These are phyloP conservation scores for Phyllostomus discolor DNA, from an alignment of 2,113 vertebrate species.

Conservation along the genomic window DNA sequence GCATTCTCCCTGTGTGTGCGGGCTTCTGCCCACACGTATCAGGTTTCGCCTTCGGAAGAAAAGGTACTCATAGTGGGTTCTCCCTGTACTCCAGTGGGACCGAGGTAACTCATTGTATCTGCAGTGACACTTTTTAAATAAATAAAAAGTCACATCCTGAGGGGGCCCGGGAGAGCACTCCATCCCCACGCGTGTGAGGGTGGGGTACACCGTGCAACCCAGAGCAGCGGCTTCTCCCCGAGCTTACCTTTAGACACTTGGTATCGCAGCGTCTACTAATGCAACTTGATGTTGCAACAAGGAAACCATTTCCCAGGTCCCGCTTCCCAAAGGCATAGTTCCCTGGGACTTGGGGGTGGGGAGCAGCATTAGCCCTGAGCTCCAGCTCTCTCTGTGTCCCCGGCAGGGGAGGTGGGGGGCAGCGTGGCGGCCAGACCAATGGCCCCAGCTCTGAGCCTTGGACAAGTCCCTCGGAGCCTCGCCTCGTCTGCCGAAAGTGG, in stretches of 20 bases:
- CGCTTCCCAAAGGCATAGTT: fast-evolving
- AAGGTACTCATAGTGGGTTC: neutral
- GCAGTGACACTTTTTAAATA: neutral
- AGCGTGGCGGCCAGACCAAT: fast-evolving
- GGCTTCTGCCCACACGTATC: fast-evolving
- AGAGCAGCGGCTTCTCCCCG: fast-evolving
- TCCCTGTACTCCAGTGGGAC: too few species aligned
- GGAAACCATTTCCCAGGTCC: neutral
- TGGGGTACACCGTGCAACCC: fast-evolving
- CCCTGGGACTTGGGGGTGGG: too few species aligned
- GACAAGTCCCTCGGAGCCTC: neutral
- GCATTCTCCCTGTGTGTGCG: neutral
- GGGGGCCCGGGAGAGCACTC: fast-evolving
- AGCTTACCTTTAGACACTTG: fast-evolving
- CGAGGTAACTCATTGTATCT: neutral
- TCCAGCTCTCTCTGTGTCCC: neutral
- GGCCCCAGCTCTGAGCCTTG: neutral
- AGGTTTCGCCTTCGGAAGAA: fast-evolving
- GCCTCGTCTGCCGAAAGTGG: neutral
- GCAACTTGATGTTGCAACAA: neutral
- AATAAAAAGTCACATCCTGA: neutral
- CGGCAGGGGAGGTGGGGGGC: too few species aligned
- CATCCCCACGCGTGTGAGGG: neutral
- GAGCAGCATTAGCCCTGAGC: fast-evolving
- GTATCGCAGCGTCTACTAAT: fast-evolving